Evolutionary conservation across 1,140 invertebrate genomes (phyloP), one percentile per base, ranked within the genome.

Genomic region (Diuraphis noxia): DNA sequence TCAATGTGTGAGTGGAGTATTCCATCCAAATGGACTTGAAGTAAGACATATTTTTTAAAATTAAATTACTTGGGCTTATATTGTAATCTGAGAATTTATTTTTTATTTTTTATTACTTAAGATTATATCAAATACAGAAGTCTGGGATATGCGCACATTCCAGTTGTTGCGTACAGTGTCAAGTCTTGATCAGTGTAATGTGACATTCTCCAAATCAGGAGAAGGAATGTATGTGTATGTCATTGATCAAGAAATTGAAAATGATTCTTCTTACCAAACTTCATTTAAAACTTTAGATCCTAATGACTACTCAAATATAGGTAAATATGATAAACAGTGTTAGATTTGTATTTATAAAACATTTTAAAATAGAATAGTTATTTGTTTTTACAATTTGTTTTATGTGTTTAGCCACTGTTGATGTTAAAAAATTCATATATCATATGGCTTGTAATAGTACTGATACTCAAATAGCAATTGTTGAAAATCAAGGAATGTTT

Each of bases 81-180:
- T 86, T 52, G 25, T 25, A 38, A 10, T 86, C 9, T 17, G 8
- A 85, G 34, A 43, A 85, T 17, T 46, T 46, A 34, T 81, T 43
- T 43, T n/a, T n/a, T 17, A 30, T 4, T 4, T 85, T 4, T 4
- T 85, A 30, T 82, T 21, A 46, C 23, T 36, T 82, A 34, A 96
- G 95, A 95, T 96, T 82, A 96, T 97, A 92, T 96, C 97, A n/a
- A 97, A 97, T 93, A 97, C 96, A 2, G 97, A 98, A 95, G 96
- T 99, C 63, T 99, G 99, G 99, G 99, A 99, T 94, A 94, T 99
- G 17, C 95, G 98, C 92, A 99, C 98, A 25, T 99, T 98, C 94
- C 97, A 99, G 94, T 94, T 99, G 40, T 94, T 99, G 9, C 96
- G 98, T 93, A 99, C 98, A 1, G 98, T 99, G 21, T 97, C 98